Base-by-base conservation (phyloP, 2,797 vertebrate species). In the Acrocephalus scirpaceus region DNA sequence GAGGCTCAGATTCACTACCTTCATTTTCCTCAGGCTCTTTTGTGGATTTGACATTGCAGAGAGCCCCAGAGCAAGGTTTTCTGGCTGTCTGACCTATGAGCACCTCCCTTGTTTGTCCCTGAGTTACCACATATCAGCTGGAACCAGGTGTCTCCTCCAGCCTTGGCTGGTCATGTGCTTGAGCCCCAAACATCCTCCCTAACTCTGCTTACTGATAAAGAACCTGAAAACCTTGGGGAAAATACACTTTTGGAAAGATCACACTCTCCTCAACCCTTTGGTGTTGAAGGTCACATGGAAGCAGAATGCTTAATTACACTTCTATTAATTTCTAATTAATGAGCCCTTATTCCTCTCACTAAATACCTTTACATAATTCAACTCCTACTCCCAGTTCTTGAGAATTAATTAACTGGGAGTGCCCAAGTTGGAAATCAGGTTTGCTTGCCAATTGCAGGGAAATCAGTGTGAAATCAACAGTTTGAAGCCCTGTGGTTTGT, bases 401-500 rank as follows among this genome's bases (percentile, higher is more conserved):
- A 42, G 19, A 61, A 21, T 61, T 70, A 48, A 34, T 9, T 30
- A 42, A 32, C 60, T 86, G 34, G 47, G 44, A 88, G 26, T 36
- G 36, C 20, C 73, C 44, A 66, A 13, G 34, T 17, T 0, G 0
- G 53, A 60, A 82, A 74, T 42, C 7, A 38, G 16, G 19, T 11
- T 95, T 90, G 65, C 65, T 76, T 93, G 81, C 77, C 88, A 91
- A 3, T 60, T 96, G 40, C 40, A 75, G 86, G 69, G 54, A 75
- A 95, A 94, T 88, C 88, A 54, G 36, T 90, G 86, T 69, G 74
- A 96, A 91, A 95, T 74, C 76, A 93, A 57, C 58, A 81, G 67
- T 86, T 54, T 67, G 76, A 92, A 96, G 62, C n/a, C 67, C 38
- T 36, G 78, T 53, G 65, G 71, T 76, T 42, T 87, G 56, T 94